Evolutionary conservation across 1,140 invertebrate species (phyloP), one percentile per base, ranked within the genome.

Genomic region (Diorhabda elongata): DNA sequence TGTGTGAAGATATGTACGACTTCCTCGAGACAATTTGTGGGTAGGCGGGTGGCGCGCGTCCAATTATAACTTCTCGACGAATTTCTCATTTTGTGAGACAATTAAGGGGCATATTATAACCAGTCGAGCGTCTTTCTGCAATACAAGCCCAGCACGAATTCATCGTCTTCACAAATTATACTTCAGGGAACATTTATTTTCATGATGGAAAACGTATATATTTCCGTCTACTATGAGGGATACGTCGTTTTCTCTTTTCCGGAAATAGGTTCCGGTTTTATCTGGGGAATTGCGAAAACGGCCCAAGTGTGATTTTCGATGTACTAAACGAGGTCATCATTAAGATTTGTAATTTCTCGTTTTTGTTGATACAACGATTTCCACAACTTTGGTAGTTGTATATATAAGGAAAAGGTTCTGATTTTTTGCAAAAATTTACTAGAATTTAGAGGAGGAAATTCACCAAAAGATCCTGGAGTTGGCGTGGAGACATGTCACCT

Each of bases 91-190:
- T 81, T 79, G 47, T 59, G 79, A 78, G 78, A 82, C 81, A 82
- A 82, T 82, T 82, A 82, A 82, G 81, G 76, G 79, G 77, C 80
- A 82, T 82, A 82, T 82, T 82, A 81, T 80, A 81, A 76, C 76
- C 79, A 74, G 70, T 75, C 76, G 73, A 80, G 77, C 80, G 78
- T 78, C 74, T 73, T 73, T 26, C 26, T 64, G 75, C 77, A 79
- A 79, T 80, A 79, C 79, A 81, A 75, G 71, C 67, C 60, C 71
- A 67, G 67, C 65, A 52, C 62, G 69, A 68, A 61, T 66, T 70
- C 67, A 68, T 72, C 75, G 77, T 78, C 80, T 80, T 78, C 78
- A 80, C 80, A 81, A 82, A 82, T 81, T 82, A 81, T 81, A 81
- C 81, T 79, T 81, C 77, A 75, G 79, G 80, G 79, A 81, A 81